These are phyloP conservation scores for Percopsis transmontana DNA, from an alignment of 2,113 vertebrate genomes.

Conservation along the genomic window DNA sequence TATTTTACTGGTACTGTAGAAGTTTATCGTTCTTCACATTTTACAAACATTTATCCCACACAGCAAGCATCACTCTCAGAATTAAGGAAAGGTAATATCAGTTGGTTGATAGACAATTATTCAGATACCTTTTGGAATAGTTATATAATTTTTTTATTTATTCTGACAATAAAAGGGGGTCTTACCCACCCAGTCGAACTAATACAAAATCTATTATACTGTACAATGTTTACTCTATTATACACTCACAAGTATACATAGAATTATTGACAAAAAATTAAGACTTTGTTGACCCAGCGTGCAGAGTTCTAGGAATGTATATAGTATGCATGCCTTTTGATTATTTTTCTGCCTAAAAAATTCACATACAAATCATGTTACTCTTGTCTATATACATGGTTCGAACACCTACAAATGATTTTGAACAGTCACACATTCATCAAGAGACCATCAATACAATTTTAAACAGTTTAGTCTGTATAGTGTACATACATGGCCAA, in stretches of 20 bases:
- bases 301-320: constrained; percentile 74
- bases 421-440: constrained; percentile 70
- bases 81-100: constrained; percentile 31
- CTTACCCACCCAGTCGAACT: constrained; percentile 46
- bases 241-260: constrained; percentile 71
- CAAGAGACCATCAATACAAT: constrained; percentile 59
- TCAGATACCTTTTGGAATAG: constrained; percentile 33
- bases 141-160: constrained; percentile 19
- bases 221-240: constrained; percentile 66
- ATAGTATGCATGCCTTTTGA: constrained; percentile 72
- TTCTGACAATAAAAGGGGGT: constrained; percentile 42
- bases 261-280: constrained; percentile 61
- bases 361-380: constrained; percentile 62
- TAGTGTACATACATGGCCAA: constrained; percentile 31
- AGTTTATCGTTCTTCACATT: constrained; percentile 59
- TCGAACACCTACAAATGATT: constrained; percentile 65
- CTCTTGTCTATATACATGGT: constrained; percentile 70
- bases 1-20: constrained; percentile 57
- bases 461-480: constrained; percentile 32
- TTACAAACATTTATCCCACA: constrained; percentile 66
- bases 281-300: constrained; percentile 66
- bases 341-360: constrained; percentile 26
- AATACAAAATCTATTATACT: constrained; percentile 70
- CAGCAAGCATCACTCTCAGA: constrained; percentile 68
- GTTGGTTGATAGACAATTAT: constrained; percentile 43